Percentiles rank a stretch among this genome's conserved stretches.
These are phyloP conservation scores for Anarrhichthys ocellatus DNA, from an alignment of 2,113 vertebrate species.

Conservation along the genomic window DNA sequence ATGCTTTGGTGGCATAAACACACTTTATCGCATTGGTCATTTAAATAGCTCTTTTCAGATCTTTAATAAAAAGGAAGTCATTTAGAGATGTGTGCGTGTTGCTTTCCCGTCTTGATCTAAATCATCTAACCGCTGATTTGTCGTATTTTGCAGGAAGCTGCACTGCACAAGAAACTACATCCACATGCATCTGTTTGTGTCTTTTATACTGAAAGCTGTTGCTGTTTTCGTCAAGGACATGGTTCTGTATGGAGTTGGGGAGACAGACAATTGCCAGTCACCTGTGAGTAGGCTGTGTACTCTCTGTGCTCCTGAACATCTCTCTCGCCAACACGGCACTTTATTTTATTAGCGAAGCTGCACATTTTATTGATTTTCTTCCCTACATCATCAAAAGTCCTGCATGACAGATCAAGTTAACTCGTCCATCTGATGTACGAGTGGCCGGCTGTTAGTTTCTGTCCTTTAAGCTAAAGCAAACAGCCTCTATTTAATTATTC, in stretches of 20 bases:
- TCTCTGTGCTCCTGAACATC: not conserved
- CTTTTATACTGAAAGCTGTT: conserved; percentile 92
- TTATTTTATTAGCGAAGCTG: not conserved
- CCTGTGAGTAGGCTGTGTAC: conserved; percentile 83
- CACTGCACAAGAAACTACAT: conserved; percentile 97
- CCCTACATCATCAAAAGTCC: conserved; percentile 6
- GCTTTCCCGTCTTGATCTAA: not conserved
- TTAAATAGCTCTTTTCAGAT: not conserved
- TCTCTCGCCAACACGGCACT: not conserved
- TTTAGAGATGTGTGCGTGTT: not conserved
- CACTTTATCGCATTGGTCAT: not conserved
- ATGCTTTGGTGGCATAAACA: conserved; percentile 11
- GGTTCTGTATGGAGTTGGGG: conserved; percentile 86
- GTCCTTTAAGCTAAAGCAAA: conserved; percentile 12
- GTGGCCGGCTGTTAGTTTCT: conserved; percentile 2
- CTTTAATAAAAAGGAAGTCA: not conserved
- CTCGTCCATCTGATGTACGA: not conserved
- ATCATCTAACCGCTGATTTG: not conserved
- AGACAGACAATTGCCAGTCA: conserved; percentile 84
- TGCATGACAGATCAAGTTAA: conserved; percentile 6
- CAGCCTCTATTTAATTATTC: conserved; percentile 17
- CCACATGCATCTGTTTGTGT: conserved; percentile 94
- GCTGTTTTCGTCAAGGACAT: conserved; percentile 94
- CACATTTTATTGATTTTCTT: conserved; percentile 18
- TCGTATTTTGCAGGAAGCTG: conserved; percentile 86